These are phyloP conservation scores for Nomada ruficornis DNA, from an alignment of 2,888 invertebrate genomes.

Conservation along the genomic window DNA sequence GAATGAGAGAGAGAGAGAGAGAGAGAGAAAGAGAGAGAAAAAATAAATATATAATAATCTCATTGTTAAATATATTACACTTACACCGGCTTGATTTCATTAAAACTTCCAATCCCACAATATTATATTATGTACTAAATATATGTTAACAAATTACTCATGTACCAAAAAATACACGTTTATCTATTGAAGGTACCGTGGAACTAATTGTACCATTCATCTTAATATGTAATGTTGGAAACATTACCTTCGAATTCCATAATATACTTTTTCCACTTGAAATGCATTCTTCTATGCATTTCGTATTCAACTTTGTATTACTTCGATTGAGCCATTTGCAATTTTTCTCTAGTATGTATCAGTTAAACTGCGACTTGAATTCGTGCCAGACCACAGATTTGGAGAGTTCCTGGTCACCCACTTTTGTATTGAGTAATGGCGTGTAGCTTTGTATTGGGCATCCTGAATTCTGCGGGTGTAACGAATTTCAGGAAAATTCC, in stretches of 20 bases:
- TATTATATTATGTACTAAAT: too few species aligned
- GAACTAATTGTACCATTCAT: too few species aligned
- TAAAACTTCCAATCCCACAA: too few species aligned
- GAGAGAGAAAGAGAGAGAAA: too few species aligned
- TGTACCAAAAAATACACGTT: too few species aligned
- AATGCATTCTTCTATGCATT: neutral
- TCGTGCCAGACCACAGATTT: slow-evolving; percentile 51
- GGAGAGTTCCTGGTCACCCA: slow-evolving; percentile 40
- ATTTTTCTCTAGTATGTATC: slow-evolving; percentile 37
- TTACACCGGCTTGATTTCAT: too few species aligned
- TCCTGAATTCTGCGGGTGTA: slow-evolving; percentile 8
- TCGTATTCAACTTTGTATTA: slow-evolving; percentile 2
- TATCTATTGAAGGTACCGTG: too few species aligned
- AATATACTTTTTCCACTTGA: neutral
- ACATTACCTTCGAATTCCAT: neutral
- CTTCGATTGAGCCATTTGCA: slow-evolving; percentile 15
- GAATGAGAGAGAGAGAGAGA: too few species aligned
- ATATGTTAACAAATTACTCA: too few species aligned
- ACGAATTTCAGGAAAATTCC: slow-evolving; percentile 15
- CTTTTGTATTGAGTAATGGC: slow-evolving; percentile 44
- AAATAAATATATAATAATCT: too few species aligned
- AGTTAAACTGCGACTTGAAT: slow-evolving; percentile 51
- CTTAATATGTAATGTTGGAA: too few species aligned
- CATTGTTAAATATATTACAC: too few species aligned
- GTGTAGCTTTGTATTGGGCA: slow-evolving; percentile 24